phyloP scores from a whole-genome alignment of 2,888 invertebrate genomes.

The Rotaria socialis region DNA sequence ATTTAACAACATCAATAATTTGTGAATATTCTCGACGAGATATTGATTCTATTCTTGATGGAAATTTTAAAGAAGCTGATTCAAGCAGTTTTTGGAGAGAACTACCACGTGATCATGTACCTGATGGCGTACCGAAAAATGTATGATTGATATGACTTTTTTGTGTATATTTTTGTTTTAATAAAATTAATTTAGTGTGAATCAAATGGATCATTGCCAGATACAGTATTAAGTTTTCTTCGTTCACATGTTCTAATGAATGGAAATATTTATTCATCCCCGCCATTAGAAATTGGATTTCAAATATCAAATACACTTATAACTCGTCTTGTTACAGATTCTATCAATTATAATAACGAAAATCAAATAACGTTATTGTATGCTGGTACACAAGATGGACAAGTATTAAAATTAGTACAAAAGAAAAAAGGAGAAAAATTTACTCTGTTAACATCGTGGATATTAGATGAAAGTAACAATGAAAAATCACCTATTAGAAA shows the following conservation, averaged over 20 bases:
- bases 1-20: constrained; percentile 35
- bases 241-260: constrained; percentile 30
- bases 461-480: not conserved
- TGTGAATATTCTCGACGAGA: constrained; percentile 30
- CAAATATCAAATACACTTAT: constrained; percentile 26
- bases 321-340: constrained; percentile 3
- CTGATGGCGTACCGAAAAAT: constrained; percentile 25
- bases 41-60: not conserved
- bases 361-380: not conserved
- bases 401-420: constrained; percentile 22
- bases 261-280: not conserved
- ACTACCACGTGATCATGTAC: constrained; percentile 35
- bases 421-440: constrained; percentile 20
- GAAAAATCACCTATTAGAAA: constrained; percentile 32
- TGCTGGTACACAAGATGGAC: constrained; percentile 30
- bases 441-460: constrained; percentile 1
- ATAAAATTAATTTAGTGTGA: not conserved
- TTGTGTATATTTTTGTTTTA: not conserved
- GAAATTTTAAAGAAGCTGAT: constrained; percentile 35
- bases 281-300: constrained; percentile 22
- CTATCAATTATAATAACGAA: not conserved
- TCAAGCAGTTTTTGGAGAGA: constrained; percentile 19
- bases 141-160: not conserved
- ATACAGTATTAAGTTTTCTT: constrained; percentile 28
- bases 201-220: not conserved